phyloP scores from a whole-genome alignment of 2,888 invertebrate genomes.

The Pelosia muscerda region DNA sequence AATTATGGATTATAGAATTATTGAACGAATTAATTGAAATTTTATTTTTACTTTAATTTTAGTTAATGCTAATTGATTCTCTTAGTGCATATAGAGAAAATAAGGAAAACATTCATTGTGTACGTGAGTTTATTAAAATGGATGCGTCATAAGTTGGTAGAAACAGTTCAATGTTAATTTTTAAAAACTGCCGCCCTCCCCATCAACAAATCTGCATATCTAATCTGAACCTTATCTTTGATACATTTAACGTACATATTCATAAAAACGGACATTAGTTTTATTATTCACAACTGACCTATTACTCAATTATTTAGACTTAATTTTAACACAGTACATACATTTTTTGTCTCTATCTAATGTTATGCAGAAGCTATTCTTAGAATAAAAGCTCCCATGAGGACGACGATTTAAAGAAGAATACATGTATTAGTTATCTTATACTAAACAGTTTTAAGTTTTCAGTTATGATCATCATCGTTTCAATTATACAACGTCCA shows the following conservation, averaged over 20 bases:
- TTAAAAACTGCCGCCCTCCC: not conserved
- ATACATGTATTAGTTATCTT: too few relatives aligned
- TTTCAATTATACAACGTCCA: too few relatives aligned
- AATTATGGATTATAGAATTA: too few relatives aligned
- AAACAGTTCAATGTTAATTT: not conserved
- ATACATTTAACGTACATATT: not conserved
- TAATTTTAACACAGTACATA: not conserved
- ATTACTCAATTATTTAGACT: not conserved
- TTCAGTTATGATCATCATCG: too few relatives aligned
- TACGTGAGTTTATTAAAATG: too few relatives aligned
- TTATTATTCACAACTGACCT: constrained; percentile 4
- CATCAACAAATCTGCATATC: constrained; percentile 1
- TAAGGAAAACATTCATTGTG: too few relatives aligned
- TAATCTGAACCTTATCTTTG: not conserved
- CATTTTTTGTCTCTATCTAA: not conserved
- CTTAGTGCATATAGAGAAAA: too few relatives aligned
- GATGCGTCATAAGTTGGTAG: not conserved
- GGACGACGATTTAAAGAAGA: not conserved
- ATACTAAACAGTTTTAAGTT: too few relatives aligned
- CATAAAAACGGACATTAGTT: not conserved
- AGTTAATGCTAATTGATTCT: too few relatives aligned
- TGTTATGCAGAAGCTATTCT: not conserved
- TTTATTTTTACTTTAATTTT: not conserved
- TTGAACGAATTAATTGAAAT: too few relatives aligned
- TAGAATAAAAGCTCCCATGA: not conserved